Base-by-base conservation (phyloP, 2,797 vertebrate species). In the Tragelaphus oryx region DNA sequence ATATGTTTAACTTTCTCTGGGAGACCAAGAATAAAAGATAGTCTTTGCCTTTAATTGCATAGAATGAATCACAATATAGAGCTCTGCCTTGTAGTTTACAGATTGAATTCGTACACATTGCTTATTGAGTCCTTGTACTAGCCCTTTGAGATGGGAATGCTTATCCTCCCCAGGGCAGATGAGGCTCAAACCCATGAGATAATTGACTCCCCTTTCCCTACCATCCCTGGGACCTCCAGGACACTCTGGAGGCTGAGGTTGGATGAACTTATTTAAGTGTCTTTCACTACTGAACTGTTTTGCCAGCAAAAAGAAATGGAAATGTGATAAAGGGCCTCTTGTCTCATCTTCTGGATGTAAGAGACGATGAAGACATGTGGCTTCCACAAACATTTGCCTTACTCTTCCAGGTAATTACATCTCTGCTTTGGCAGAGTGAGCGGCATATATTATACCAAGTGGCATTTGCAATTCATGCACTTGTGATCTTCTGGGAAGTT, bases 321-420 rank as follows among this genome's bases (percentile, higher is more conserved):
- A 89, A 89, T 95, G 50, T 92, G 41, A 93, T 89, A 76, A 86
- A 94, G 57, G 75, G 46, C 55, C 62, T 59, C 33, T 90, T 92
- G 62, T 94, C 74, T 96, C 59, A 90, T 93, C 54, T 92, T 48
- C 48, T 92, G n/a, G 33, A 44, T 80, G 1, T 85, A 86, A 87
- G 85, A 88, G 41, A 88, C 68, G n/a, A 94, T 95, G 84, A 80
- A 96, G 74, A 81, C 24, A 65, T 17, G 82, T 50, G 84, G 50
- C 50, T 74, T 82, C 81, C n/a, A 92, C 59, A 89, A 57, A 91
- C 54, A 96, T 94, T 96, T 79, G 74, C 71, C 48, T 97, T 37
- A 85, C 76, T 97, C 55, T 93, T 93, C 57, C 62, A 97, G 90
- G 81, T 95, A 92, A 97, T 96, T 91, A 88, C 41, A 96, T 62